These are phyloP conservation scores for Patiria miniata DNA, from an alignment of 35 echinoderm and acorn worm genomes.

Conservation along the genomic window DNA sequence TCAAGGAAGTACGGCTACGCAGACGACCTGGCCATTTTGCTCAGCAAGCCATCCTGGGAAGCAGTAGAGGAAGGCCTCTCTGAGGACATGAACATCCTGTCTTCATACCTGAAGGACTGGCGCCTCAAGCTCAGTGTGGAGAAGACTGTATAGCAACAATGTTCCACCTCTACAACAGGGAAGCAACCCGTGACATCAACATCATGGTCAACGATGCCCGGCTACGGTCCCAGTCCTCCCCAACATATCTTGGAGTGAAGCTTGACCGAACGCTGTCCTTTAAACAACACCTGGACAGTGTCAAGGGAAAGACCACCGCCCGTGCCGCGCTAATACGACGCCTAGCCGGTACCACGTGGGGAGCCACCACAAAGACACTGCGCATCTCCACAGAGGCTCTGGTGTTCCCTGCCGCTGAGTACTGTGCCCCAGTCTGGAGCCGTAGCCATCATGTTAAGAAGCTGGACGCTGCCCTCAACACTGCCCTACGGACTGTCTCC, in stretches of 20 bases:
- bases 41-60: not conserved
- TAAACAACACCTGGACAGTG: no score
- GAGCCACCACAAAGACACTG: no score
- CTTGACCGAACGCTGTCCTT: no score
- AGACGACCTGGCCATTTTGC: conserved; percentile 1
- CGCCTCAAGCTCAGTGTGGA: not conserved
- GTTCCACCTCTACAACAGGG: no score
- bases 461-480: not conserved
- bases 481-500: not conserved
- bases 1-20: conserved; percentile 18
- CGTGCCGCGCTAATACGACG: no score
- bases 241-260: no score
- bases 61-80: not conserved
- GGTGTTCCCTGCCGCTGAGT: not conserved
- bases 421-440: not conserved
- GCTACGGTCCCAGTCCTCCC: no score
- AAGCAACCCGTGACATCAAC: no score
- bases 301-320: no score
- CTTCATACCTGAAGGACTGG: not conserved
- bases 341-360: no score
- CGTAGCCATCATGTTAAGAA: not conserved
- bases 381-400: not conserved
- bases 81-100: not conserved
- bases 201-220: no score
- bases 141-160: not conserved